Percentiles rank a stretch among this genome's conserved stretches.
Evolutionary conservation across 2,888 invertebrate species (phyloP).

Genomic region (Cerastis leucographa): DNA sequence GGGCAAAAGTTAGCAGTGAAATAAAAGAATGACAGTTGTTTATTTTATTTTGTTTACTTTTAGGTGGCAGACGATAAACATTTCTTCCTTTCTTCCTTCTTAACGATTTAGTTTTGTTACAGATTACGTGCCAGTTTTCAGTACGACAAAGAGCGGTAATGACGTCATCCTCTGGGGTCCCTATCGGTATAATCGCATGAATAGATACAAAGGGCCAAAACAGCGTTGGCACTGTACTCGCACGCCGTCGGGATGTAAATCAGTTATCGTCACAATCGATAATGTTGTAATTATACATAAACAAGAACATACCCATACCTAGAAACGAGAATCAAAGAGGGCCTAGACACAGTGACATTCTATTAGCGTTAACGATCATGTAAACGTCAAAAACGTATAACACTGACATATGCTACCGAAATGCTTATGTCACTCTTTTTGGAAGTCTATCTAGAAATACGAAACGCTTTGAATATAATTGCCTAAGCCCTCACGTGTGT

Average conservation of each 20-base stretch:
- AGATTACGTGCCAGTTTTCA: slow-evolving; percentile 22
- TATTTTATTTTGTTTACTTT: not conserved
- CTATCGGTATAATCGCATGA: slow-evolving; percentile 36
- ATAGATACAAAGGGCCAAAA: slow-evolving; percentile 26
- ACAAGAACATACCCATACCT: slow-evolving; percentile 34
- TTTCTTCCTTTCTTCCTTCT: not conserved
- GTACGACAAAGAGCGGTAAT: slow-evolving; percentile 35
- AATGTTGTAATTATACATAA: slow-evolving; percentile 27
- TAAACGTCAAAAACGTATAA: not conserved
- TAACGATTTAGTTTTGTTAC: slow-evolving; percentile 16
- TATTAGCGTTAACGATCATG: not conserved
- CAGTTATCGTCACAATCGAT: slow-evolving; percentile 21
- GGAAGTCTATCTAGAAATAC: not conserved
- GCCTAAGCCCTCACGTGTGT: not conserved
- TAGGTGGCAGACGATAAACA: too few relatives aligned
- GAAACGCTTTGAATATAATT: not conserved
- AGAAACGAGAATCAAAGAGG: not conserved
- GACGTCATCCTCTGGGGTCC: slow-evolving; percentile 31
- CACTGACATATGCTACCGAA: not conserved
- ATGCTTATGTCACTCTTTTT: not conserved
- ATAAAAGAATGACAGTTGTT: not conserved
- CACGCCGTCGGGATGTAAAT: slow-evolving; percentile 24
- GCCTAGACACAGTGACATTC: not conserved
- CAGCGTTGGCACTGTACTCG: slow-evolving; percentile 55
- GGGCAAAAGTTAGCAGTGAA: too few relatives aligned